A percentile compares a stretch with the other conserved stretches of the same genome.
phyloP scores from a whole-genome alignment of 2,797 vertebrate genomes.

The Coluber constrictor region DNA sequence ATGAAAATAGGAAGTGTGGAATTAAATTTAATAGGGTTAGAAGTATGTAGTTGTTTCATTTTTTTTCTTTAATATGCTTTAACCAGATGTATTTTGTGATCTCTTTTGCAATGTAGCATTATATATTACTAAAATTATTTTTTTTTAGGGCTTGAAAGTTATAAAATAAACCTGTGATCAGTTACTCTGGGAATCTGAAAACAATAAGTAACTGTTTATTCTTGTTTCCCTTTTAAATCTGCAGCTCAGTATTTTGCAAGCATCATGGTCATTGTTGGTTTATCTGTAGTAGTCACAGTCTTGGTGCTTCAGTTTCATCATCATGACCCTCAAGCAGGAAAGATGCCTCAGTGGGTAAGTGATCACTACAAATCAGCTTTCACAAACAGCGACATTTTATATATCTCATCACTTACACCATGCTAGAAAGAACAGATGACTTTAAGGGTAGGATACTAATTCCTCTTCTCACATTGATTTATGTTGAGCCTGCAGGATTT shows the following conservation, averaged over 20 bases:
- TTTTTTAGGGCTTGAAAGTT: too few relatives aligned
- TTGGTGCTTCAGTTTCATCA: slow-evolving; percentile 91
- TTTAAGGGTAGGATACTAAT: background rate
- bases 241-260: slow-evolving; percentile 91
- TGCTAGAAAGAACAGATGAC: background rate
- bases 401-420: background rate
- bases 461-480: background rate
- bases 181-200: background rate
- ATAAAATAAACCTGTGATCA: background rate
- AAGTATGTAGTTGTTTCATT: background rate
- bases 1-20: background rate
- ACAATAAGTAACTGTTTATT: background rate
- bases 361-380: background rate
- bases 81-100: background rate
- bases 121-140: background rate
- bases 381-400: background rate
- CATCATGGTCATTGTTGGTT: slow-evolving; percentile 91
- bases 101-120: background rate
- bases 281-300: slow-evolving; percentile 89
- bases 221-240: slow-evolving; percentile 17
- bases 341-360: slow-evolving; percentile 91
- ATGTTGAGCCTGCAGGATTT: background rate
- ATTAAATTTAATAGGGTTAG: background rate
- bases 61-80: background rate
- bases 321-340: slow-evolving; percentile 87